phyloP scores from a whole-genome alignment of 2,113 vertebrate genomes.

The Bothrops jararaca region DNA sequence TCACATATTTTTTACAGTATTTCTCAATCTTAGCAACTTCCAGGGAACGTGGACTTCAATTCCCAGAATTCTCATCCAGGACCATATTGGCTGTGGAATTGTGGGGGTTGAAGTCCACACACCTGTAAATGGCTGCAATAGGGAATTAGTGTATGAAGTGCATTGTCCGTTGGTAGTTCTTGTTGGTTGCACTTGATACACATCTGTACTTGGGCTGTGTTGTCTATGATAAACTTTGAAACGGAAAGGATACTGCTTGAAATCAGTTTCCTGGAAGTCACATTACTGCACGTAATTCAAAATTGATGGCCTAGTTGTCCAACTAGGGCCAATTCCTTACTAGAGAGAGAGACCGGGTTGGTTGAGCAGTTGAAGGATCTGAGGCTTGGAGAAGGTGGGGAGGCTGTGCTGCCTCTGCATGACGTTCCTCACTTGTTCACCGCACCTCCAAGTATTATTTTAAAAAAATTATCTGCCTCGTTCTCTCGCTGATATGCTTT shows the following conservation, averaged over 20 bases:
- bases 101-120: background rate
- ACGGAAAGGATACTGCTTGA: background rate
- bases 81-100: background rate
- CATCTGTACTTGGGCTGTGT: background rate
- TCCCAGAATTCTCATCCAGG: background rate
- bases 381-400: accelerated
- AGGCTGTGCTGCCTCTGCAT: background rate
- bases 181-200: background rate
- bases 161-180: background rate
- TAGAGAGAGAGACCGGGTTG: background rate
- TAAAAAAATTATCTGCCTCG: conserved; percentile 69
- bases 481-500: conserved; percentile 56
- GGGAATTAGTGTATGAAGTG: background rate
- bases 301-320: background rate
- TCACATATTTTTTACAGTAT: background rate
- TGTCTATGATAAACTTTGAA: background rate
- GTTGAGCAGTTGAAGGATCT: background rate
- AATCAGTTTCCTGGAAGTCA: background rate
- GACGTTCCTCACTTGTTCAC: conserved; percentile 26
- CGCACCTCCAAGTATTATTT: conserved; percentile 59
- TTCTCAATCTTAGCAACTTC: background rate
- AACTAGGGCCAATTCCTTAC: background rate
- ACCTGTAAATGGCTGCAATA: background rate
- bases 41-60: background rate
- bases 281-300: background rate